Evolutionary conservation across 2,888 invertebrate species (phyloP).

Genomic region (Cybosia mesomella): DNA sequence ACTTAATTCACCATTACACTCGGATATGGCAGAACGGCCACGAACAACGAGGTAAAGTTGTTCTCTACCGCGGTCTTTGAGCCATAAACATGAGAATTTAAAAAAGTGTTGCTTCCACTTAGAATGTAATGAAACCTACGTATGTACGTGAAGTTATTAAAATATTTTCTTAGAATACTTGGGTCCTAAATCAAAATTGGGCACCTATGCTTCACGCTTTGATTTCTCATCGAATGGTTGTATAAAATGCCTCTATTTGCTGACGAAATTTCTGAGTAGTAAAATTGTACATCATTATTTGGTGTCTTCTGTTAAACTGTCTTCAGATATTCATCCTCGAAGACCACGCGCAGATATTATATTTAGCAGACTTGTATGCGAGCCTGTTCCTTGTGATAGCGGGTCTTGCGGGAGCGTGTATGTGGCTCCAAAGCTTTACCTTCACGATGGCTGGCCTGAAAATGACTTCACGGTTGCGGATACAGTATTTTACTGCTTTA

Average conservation of each 20-base stretch:
- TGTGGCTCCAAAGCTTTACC: conserved; percentile 90
- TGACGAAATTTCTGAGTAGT: no score
- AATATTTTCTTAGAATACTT: neutral
- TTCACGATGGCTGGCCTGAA: conserved; percentile 92
- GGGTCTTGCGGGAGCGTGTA: conserved; percentile 88
- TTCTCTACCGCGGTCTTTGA: no score
- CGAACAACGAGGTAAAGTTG: no score
- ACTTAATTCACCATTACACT: no score
- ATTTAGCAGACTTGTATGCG: conserved; percentile 88
- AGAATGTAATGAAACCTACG: neutral
- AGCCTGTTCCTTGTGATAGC: conserved; percentile 90
- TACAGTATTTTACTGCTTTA: conserved; percentile 82
- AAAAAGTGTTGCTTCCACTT: neutral
- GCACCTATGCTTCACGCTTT: no score
- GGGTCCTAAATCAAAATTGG: no score
- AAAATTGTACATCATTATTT: no score
- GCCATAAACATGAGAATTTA: neutral
- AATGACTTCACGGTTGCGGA: conserved; percentile 89
- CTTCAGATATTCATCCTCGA: conserved; percentile 86
- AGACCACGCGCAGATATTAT: conserved; percentile 84
- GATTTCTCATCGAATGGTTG: no score
- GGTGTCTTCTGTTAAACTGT: neutral
- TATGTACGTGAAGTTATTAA: no score
- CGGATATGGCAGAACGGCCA: no score
- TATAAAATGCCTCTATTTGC: no score